Evolutionary conservation across 2,113 vertebrate genomes (phyloP), one percentile per base, ranked within the genome.

Genomic region (Myotis yumanensis): DNA sequence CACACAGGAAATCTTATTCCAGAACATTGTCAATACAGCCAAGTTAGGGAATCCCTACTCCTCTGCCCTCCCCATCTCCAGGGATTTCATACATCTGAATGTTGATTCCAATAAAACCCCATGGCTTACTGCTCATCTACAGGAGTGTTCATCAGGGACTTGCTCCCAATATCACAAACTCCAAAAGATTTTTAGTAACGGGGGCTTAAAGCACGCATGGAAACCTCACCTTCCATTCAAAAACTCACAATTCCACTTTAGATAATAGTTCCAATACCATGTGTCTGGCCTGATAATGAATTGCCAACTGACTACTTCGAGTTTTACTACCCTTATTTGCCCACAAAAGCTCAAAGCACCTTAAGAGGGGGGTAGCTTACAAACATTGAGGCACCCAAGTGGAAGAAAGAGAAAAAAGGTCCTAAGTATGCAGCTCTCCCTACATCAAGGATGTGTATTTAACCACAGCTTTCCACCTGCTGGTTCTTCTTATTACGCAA

Each of bases 61-160:
- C 5, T 32, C 12, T 51, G 25, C 12, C 72, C 59, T 80, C 35
- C 17, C 18, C 40, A 16, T 1, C 28, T 51, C 37, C 16, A 75
- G 25, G 11, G 35, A 85, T 69, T 93, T 84, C 66, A n/a, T 18
- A 80, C 48, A 96, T 79, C 2, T 93, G 25, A 93, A 76, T 54
- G 20, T 1, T 85, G 64, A 96, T 76, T n/a, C 37, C 64, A 86
- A 75, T 7, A 91, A 77, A 96, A 93, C 81, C 37, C 52, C 51
- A 17, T 5, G 30, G 32, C 30, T 79, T 82, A 75, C 4, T 79
- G 66, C n/a, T 62, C 12, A 94, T 64, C 17, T 87, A 81, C 3
- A 66, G 15, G 18, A 77, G 35, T 30, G 8, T 12, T 66, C 79
- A 91, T 9, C 4, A 46, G 32, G 20, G 16, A 40, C 28, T 40